Evolutionary conservation across 1,140 invertebrate genomes (phyloP).

Genomic region (Trichonephila inaurata): DNA sequence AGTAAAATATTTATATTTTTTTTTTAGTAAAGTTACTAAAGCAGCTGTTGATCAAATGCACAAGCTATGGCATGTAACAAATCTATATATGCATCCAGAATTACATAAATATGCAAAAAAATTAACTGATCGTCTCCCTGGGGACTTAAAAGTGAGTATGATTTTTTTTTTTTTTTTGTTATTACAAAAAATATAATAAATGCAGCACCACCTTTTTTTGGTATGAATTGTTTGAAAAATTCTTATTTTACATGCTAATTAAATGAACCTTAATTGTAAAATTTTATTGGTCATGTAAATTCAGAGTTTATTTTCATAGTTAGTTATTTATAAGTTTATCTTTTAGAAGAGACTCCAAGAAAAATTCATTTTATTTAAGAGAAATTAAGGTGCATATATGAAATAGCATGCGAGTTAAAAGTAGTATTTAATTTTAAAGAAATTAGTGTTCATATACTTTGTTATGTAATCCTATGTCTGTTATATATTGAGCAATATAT

Average conservation of each 20-base stretch:
- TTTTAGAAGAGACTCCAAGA: too few relatives aligned
- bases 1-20: neutral
- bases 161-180: neutral
- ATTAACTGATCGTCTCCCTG: slow-evolving; percentile 90
- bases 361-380: too few relatives aligned
- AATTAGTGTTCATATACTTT: too few relatives aligned
- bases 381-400: too few relatives aligned
- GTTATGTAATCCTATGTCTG: too few relatives aligned
- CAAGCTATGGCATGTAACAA: slow-evolving; percentile 94
- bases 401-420: too few relatives aligned
- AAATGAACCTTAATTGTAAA: too few relatives aligned
- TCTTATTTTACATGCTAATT: neutral
- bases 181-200: neutral
- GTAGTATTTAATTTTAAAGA: too few relatives aligned
- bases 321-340: too few relatives aligned
- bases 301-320: too few relatives aligned
- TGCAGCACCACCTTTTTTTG: neutral
- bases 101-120: slow-evolving; percentile 95
- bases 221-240: neutral
- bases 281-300: too few relatives aligned
- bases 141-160: slow-evolving; percentile 87
- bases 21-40: slow-evolving; percentile 84
- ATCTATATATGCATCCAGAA: slow-evolving; percentile 93
- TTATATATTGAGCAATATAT: neutral
- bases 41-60: slow-evolving; percentile 89